phyloP scores from a whole-genome alignment of 2,797 vertebrate species.

The Dendrocincla fuliginosa region DNA sequence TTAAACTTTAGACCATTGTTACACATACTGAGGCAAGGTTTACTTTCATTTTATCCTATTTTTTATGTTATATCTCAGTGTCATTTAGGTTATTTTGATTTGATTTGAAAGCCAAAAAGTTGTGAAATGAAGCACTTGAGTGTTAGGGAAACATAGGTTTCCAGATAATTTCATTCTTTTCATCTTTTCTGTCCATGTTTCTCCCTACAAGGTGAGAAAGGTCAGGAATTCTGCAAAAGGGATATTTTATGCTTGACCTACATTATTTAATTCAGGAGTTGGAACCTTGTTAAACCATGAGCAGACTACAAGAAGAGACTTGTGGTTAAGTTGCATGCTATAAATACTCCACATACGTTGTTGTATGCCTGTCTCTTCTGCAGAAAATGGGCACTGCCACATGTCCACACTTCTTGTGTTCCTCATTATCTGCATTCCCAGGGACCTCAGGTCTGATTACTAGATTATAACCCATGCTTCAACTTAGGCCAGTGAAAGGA shows the following conservation, averaged over 20 bases:
- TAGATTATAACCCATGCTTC: neutral
- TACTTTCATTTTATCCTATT: neutral
- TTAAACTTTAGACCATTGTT: neutral
- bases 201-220: neutral
- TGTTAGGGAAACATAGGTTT: neutral
- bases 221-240: neutral
- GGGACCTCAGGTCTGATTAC: neutral
- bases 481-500: neutral
- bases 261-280: neutral
- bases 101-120: neutral
- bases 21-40: neutral
- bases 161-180: neutral
- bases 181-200: neutral
- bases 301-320: neutral
- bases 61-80: neutral
- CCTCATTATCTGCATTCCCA: constrained; percentile 18
- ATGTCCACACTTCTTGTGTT: neutral
- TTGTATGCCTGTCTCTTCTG: neutral
- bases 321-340: neutral
- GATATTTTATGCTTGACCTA: neutral
- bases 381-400: neutral
- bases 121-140: neutral
- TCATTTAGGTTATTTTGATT: neutral
- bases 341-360: neutral
- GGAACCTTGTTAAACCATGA: neutral